Base-by-base conservation (phyloP, 2,797 vertebrate species). In the Galagoides demidoff region DNA sequence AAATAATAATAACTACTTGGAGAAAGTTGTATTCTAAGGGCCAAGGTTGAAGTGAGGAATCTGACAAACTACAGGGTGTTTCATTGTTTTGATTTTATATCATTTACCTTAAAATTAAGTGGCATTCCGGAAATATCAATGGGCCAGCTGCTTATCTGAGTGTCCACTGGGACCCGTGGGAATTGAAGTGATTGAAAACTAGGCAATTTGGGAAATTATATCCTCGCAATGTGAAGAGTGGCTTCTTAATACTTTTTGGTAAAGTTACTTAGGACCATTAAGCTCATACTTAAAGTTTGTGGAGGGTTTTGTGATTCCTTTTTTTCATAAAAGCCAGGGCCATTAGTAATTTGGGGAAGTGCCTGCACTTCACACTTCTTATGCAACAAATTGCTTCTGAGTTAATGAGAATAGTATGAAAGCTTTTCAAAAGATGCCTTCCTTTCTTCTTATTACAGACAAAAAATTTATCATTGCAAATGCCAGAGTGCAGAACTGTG, bases 401-500 rank as follows among this genome's bases (percentile, higher is more conserved):
- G 74, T 95, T 93, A 89, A 64, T 61, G 39, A 94, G 96, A 97
- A 95, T 93, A 95, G 95, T 97, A 87, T 92, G 84, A 95, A 97
- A 97, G 68, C 93, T 95, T 97, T 98, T 82, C 23, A 93, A 98
- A 98, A 97, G 90, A 98, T 98, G 79, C 95, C 97, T 98, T 94
- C 71, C 95, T 97, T 89, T 97, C 91, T 98, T 97, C 43, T 97
- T 98, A 96, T 98, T 98, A 92, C 99, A 99, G 99, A 99, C 98
- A 99, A 99, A 98, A 99, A 99, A 99, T 99, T 99, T 99, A 99
- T 99, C 97, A 99, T 99, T 98, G 99, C 99, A 98, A 99, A 99
- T 98, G 99, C 99, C 96, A 99, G 99, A 98, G 99, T 99, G 92
- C 99, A 99, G 98, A 99, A 99, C 96, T 99, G 99, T 98, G 99